Conservation (phyloP, 2,113 vertebrate species). For the Fulmarus glacialis region DNA sequence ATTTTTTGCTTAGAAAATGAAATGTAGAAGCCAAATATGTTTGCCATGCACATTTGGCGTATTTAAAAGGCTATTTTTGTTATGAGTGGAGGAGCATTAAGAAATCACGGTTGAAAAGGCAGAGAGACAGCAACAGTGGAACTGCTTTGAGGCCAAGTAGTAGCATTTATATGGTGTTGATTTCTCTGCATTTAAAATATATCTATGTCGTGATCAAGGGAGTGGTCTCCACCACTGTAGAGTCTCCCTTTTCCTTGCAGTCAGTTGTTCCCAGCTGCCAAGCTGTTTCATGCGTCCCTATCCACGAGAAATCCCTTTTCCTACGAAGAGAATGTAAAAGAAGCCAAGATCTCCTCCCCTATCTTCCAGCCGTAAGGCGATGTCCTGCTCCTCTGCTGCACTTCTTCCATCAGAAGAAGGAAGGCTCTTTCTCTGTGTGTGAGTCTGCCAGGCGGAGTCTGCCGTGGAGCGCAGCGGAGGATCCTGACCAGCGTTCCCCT, state of each 20-base stretch:
- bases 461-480: neutral
- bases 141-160: neutral
- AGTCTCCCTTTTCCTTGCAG: neutral
- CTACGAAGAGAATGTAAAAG: neutral
- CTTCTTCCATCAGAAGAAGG: neutral
- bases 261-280: neutral
- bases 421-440: fast-evolving
- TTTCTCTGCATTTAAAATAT: neutral
- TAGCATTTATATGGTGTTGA: neutral
- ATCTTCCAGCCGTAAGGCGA: neutral
- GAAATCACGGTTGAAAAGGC: neutral
- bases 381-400: neutral
- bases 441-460: neutral
- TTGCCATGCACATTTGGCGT: neutral
- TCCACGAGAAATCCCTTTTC: conserved; percentile 16
- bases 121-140: neutral
- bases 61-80: conserved; percentile 13
- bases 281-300: neutral
- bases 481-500: neutral
- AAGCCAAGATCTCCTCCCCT: neutral
- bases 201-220: fast-evolving
- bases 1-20: neutral
- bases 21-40: neutral
- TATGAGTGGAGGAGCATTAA: neutral
- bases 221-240: neutral